Base-by-base conservation (phyloP, 2,888 invertebrate species). In the Halictus ligatus region DNA sequence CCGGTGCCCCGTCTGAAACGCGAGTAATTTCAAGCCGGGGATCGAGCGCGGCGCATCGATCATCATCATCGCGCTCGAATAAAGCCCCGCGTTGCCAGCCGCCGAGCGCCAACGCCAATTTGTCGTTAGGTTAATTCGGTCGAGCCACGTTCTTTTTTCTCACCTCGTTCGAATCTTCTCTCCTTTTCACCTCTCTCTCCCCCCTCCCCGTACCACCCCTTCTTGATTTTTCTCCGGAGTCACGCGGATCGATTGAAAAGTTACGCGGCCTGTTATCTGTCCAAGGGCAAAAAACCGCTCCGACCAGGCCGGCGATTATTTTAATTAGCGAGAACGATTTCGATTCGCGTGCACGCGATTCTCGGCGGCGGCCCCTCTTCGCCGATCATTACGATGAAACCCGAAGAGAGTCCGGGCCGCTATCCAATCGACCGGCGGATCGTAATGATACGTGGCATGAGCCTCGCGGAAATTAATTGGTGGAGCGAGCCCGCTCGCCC, bases 51-150 rank as follows among this genome's bases (percentile, higher is more conserved):
- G 46, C 75, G 87, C 86, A 81, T 80, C 84, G 87, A 89, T 89
- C 89, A 84, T 83, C 88, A 89, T 86, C 89, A 89, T 85, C 88
- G 69, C 76, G 85, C 81, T 75, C 81, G 86, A 88, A 89, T 84
- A 85, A 86, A 73, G 75, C 25, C 21, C 4, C 54, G 46, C 35
- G 35, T 35, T 35, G 35, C 35, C 60, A 21, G 60, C 82, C 74
- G 21, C 40, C 5, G 15, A 58, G 71, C 48, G 76, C 80, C 5
- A 69, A 83, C 78, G 79, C 75, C 77, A 88, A 88, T 81, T 83
- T 78, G 85, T 81, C 80, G 83, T 87, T 79, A 80, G 81, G 83
- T 85, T 83, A 83, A 83, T 89, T 81, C 81, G 72, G 74, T 46
- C 40, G n/a, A 67, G 74, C 21, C 21, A 35, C 67, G 15, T 3